These are phyloP conservation scores for Enoplosus armatus DNA, from an alignment of 2,797 vertebrate species.

Conservation along the genomic window DNA sequence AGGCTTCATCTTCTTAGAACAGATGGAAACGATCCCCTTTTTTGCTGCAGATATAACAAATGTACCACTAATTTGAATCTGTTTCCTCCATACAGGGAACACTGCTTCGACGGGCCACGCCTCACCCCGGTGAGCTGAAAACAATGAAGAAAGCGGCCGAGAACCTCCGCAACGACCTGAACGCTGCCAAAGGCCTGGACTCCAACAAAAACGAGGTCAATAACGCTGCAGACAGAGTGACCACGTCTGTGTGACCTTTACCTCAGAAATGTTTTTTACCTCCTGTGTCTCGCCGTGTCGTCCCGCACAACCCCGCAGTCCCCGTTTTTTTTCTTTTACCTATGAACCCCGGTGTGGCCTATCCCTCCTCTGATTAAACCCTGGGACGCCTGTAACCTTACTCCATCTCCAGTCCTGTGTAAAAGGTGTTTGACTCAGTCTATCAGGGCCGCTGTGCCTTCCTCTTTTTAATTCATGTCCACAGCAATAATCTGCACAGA, in stretches of 20 bases:
- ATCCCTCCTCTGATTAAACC: conserved; percentile 81
- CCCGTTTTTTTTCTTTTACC: conserved; percentile 48
- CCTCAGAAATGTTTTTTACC: conserved; percentile 87
- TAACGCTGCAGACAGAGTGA: conserved; percentile 95
- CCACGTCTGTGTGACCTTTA: conserved; percentile 95
- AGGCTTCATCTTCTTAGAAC: background rate
- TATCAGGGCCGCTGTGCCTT: conserved; percentile 90
- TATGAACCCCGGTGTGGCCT: conserved; percentile 84
- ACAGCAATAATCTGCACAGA: conserved; percentile 85
- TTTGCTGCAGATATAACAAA: background rate
- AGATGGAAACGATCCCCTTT: background rate
- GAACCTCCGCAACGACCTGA: conserved; percentile 96
- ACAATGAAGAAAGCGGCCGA: conserved; percentile 97
- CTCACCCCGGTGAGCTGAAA: conserved; percentile 97
- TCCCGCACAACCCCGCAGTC: conserved; percentile 77
- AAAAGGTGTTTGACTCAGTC: conserved; percentile 73
- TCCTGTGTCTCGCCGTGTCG: conserved; percentile 86
- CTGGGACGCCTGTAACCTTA: conserved; percentile 81
- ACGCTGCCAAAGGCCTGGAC: conserved; percentile 98
- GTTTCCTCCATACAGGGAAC: conserved; percentile 87
- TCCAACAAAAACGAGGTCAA: conserved; percentile 99
- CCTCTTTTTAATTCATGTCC: conserved; percentile 79
- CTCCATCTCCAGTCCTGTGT: conserved; percentile 75
- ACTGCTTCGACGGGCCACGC: conserved; percentile 94
- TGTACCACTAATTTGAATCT: conserved; percentile 1